Percentiles rank a stretch among this genome's conserved stretches.
phyloP scores from a whole-genome alignment of 2,797 vertebrate genomes.

The Trematocara caparti region DNA sequence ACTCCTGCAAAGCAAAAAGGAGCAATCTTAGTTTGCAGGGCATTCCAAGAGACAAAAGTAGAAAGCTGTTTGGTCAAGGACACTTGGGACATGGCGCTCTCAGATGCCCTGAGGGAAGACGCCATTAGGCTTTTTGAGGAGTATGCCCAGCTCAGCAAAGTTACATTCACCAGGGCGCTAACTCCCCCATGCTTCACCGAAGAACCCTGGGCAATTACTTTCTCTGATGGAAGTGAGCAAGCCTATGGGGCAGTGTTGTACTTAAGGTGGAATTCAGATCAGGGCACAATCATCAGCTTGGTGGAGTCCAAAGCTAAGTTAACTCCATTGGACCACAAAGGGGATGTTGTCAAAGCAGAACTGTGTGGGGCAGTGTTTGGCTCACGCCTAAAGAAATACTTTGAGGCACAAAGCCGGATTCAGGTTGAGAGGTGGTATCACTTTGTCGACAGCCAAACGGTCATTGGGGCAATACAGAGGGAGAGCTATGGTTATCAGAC shows the following conservation, averaged over 20 bases:
- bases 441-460: rapidly evolving
- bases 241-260: constrained; percentile 32
- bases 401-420: background rate
- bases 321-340: constrained; percentile 14
- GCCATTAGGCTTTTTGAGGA: constrained; percentile 16
- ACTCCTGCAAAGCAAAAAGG: background rate
- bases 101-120: background rate
- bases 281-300: background rate
- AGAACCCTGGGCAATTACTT: background rate
- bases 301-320: constrained; percentile 9
- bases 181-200: background rate
- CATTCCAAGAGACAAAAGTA: background rate
- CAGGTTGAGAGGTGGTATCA: background rate
- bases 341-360: constrained; percentile 17
- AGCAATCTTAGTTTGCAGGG: background rate
- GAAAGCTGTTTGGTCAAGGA: background rate
- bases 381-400: too few species aligned
- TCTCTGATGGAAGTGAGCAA: constrained; percentile 33
- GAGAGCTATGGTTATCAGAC: background rate
- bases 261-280: background rate
- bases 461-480: background rate
- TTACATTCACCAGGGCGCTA: background rate
- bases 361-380: constrained; percentile 25
- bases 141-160: background rate
- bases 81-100: background rate